Evolutionary conservation across 1,140 invertebrate genomes (phyloP), one percentile per base, ranked within the genome.

Genomic region (Magallana angulata): DNA sequence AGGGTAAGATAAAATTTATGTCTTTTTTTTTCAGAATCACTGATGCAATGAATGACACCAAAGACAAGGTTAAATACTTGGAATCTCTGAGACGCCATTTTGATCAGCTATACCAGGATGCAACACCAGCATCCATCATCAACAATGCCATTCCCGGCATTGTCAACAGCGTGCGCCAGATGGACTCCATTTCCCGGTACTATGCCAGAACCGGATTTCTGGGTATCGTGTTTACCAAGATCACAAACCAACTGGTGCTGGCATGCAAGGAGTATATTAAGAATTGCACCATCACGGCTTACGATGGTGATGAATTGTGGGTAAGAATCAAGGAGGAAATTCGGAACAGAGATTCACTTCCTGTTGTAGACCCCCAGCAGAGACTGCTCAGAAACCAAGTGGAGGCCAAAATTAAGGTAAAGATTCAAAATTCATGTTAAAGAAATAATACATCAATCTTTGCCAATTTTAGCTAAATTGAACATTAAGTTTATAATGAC

Each of bases 1-100:
- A 48, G 36, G 36, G 36, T 48, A 5, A 4, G 36, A 1, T 48
- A 48, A 48, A 48, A 48, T 48, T 48, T 48, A 48, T 4, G 5
- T 18, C 18, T 85, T 58, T 88, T n/a, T 85, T 57, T 91, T 88
- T 36, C 87, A 95, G 94, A 36, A 94, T 95, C 30, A 94, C 94
- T 58, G 94, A 95, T 91, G 93, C 93, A 6, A 91, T 94, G 91
- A 95, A 95, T 92, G 94, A 95, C 86, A 94, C 94, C 6, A 94
- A 94, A 88, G 94, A 95, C 88, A 95, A 95, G 91, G 93, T 94
- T 24, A 94, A 93, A 85, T 95, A 94, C 89, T 88, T 95, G 82
- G 94, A 95, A 84, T 94, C 93, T 7, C 85, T 95, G 59, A 92
- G 92, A 84, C 90, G 94, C 2, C 91, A 94, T 83, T 92, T 95